Evolutionary conservation across 2,888 invertebrate species (phyloP), one percentile per base, ranked within the genome.

Genomic region (Andrena minutula): DNA sequence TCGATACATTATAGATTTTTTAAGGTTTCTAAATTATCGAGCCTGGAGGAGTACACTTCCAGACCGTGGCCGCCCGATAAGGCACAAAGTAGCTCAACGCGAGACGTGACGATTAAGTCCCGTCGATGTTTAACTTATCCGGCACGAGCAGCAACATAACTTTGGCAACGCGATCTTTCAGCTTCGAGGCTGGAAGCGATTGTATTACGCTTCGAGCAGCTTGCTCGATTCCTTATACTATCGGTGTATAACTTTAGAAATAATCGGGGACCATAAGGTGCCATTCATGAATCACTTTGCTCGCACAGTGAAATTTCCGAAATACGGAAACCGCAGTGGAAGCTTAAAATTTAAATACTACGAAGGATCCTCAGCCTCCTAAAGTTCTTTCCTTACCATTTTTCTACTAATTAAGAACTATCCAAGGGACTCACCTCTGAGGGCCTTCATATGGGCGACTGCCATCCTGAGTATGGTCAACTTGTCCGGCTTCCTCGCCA

Each of bases 391-490:
- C 1, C 23, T 4, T 23, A 2, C 41, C 12, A 56, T 26, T 23
- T 56, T 23, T 23, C 4, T 56, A 23, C 10, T 8, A 10, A 26
- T 23, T 0, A 3, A 20, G 20, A 35, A 56, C 8, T 6, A 53
- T n/a, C 10, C n/a, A 63, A 71, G 4, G 26, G 20, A 80, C 95
- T 95, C 94, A 98, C 98, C 99, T 95, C 99, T 96, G 79, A 99
- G 96, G 73, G 98, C 98, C 95, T 99, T 99, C 99, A 99, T 99
- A 94, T 99, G 99, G 26, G 99, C 99, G 80, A 99, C 99, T 65
- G 99, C 99, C 99, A 99, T 99, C 92, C 99, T 96, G 83, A 99
- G 96, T 94, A 99, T 99, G 90, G 99, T 99, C 86, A 99, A 96
- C 95, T 99, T 99, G 95, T 99, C 99, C 69, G 99, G 99, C 94